Evolutionary conservation across 1,140 invertebrate species (phyloP).

Genomic region (Megalopta genalis): DNA sequence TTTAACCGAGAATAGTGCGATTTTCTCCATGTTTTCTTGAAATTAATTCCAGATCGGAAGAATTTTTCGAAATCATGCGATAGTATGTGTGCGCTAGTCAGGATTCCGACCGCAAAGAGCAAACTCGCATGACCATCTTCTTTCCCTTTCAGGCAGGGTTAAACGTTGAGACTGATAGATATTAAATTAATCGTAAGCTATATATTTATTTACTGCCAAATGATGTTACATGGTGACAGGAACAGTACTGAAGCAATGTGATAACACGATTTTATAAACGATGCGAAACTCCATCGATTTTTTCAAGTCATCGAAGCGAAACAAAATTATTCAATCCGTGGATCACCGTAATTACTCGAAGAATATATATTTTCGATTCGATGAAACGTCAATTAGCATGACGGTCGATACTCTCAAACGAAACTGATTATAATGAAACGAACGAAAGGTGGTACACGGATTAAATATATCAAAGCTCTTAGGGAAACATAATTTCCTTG

Average conservation of each 20-base stretch:
- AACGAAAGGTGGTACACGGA: background rate
- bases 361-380: background rate
- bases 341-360: background rate
- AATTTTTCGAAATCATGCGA: constrained; percentile 11
- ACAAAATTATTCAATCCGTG: constrained; percentile 4
- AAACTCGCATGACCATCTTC: constrained; percentile 72
- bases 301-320: background rate
- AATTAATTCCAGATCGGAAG: background rate
- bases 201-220: constrained; percentile 60
- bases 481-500: constrained; percentile 1
- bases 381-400: background rate
- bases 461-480: background rate
- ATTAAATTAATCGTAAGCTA: constrained; percentile 71
- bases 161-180: constrained; percentile 74
- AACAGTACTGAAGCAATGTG: background rate
- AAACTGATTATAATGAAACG: background rate
- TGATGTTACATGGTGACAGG: background rate
- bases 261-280: background rate
- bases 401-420: background rate
- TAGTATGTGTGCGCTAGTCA: constrained; percentile 41
- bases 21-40: constrained; percentile 33
- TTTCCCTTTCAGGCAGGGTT: constrained; percentile 74
- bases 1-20: constrained; percentile 33
- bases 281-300: background rate
- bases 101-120: constrained; percentile 62